A percentile compares a stretch with the other conserved stretches of the same genome.
Conservation (phyloP, 2,888 invertebrate genomes). For the Augochlorella aurata region DNA sequence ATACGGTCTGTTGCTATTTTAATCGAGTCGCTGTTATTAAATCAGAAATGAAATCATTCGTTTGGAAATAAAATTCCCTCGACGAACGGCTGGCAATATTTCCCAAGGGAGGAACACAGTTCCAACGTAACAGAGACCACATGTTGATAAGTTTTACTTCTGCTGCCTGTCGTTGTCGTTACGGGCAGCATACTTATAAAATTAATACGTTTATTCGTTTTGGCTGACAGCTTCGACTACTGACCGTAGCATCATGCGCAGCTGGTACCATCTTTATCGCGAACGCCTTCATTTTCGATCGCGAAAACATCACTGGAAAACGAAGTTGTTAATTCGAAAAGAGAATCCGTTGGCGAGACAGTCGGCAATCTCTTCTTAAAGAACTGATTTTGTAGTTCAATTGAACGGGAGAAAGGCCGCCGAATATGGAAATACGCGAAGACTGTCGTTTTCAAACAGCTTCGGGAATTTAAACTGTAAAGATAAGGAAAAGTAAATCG, state of each 20-base stretch:
- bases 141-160: no score
- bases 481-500: constrained; percentile 66
- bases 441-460: constrained; percentile 49
- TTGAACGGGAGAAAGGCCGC: constrained; percentile 34
- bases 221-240: not conserved
- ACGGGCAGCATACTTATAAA: not conserved
- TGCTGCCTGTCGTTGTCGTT: no score
- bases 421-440: constrained; percentile 37
- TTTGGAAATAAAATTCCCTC: no score
- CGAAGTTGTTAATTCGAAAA: constrained; percentile 22
- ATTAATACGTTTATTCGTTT: not conserved
- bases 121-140: no score
- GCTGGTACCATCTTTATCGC: not conserved
- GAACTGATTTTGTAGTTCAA: constrained; percentile 43
- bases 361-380: constrained; percentile 31
- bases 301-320: constrained; percentile 3
- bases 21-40: not conserved
- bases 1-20: not conserved
- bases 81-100: no score
- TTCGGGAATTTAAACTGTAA: constrained; percentile 27
- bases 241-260: not conserved
- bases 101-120: no score
- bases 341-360: not conserved
- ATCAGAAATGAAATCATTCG: no score
- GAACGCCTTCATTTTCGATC: not conserved